Percentiles rank a stretch among this genome's conserved stretches.
Conservation (phyloP, 2,113 vertebrate genomes). For the Phrynocephalus versicolor region DNA sequence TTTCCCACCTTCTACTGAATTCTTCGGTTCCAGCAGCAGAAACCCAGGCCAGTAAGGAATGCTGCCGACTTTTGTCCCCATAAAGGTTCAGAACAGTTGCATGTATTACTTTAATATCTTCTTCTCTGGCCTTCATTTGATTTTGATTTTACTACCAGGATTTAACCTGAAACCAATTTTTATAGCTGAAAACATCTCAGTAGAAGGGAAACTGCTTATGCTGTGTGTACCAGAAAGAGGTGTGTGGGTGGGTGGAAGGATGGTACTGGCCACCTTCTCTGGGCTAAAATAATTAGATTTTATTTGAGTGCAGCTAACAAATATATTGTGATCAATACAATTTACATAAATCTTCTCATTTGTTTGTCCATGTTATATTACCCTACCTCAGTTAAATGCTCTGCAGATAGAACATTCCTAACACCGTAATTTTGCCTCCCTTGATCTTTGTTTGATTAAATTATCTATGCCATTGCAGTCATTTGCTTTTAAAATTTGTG, state of each 20-base stretch:
- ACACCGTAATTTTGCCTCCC: neutral
- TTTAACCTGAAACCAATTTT: constrained; percentile 17
- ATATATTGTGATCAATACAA: neutral
- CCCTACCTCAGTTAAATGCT: neutral
- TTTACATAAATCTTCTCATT: neutral
- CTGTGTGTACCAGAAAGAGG: constrained; percentile 16
- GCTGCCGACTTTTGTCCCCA: no score
- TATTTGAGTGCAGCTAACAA: neutral
- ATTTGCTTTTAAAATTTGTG: neutral
- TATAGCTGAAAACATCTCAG: constrained; percentile 13
- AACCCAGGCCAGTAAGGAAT: no score
- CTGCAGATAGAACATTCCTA: neutral
- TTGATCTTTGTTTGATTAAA: neutral
- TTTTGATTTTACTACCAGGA: constrained; percentile 28
- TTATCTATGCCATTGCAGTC: neutral
- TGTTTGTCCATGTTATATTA: neutral
- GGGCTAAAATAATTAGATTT: neutral
- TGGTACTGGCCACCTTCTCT: neutral
- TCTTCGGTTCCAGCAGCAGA: no score
- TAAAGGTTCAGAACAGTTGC: neutral
- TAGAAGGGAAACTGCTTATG: constrained; percentile 31
- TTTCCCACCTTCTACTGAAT: no score
- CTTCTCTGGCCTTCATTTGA: constrained; percentile 20
- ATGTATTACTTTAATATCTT: constrained; percentile 15
- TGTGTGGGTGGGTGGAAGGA: neutral